A percentile compares a stretch with the other conserved stretches of the same genome.
phyloP scores from a whole-genome alignment of 2,888 invertebrate species.

The Ashinkailepas kermadecensis region DNA sequence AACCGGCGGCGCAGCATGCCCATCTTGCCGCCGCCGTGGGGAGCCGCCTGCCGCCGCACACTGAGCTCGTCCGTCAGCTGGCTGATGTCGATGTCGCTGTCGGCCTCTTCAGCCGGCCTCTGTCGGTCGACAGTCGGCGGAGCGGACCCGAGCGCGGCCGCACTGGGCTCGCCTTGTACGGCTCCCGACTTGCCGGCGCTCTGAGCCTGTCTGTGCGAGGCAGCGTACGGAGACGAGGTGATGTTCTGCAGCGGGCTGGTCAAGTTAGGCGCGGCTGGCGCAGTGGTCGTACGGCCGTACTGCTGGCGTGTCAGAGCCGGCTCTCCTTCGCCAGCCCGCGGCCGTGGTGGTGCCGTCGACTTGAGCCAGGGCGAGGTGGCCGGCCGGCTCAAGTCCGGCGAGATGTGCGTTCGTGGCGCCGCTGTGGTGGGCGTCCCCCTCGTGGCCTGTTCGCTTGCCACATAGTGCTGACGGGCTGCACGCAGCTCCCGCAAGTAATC shows the following conservation, averaged over 20 bases:
- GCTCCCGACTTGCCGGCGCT: too few relatives aligned
- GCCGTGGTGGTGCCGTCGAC: background rate
- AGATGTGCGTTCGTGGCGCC: background rate
- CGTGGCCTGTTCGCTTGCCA: background rate
- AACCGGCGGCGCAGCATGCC: slow-evolving; percentile 9
- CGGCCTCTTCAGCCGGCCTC: background rate
- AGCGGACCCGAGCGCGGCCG: background rate
- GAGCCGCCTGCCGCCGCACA: background rate
- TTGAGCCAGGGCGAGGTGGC: background rate
- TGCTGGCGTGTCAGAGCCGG: background rate
- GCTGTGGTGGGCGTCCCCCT: too few relatives aligned
- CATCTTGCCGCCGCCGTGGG: slow-evolving; percentile 6
- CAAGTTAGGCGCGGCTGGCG: background rate
- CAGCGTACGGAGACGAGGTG: too few relatives aligned
- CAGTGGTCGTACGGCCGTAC: too few relatives aligned
- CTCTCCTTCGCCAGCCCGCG: background rate
- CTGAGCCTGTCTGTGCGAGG: too few relatives aligned
- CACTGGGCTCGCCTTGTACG: too few relatives aligned
- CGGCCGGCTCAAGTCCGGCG: background rate
- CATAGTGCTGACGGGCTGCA: background rate
- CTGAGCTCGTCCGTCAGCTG: background rate
- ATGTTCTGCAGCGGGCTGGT: background rate
- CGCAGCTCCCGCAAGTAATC: background rate
- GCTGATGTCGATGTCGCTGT: slow-evolving; percentile 1
- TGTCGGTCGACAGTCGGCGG: background rate